Base-by-base conservation (phyloP, 2,113 vertebrate species). In the Carassius gibelio region DNA sequence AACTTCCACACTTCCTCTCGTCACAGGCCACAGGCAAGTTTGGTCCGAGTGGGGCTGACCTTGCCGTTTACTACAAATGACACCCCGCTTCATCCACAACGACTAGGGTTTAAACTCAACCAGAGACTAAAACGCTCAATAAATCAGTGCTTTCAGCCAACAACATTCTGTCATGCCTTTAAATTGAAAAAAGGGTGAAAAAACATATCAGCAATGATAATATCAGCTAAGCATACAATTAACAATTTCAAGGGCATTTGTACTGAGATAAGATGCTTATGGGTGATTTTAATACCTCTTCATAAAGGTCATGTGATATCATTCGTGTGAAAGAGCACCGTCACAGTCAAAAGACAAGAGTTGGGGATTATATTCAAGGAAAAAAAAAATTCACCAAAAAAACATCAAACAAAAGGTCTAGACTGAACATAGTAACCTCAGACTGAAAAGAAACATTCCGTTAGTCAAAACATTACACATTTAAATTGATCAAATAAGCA, bases 61-160 rank as follows among this genome's bases (percentile, higher is more conserved):
- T 95, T 94, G 93, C 93, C 92, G 89, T 90, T 92, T 87, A 90
- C 92, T 87, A 92, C 30, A 81, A 90, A 82, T 91, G 91, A 93
- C 93, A 86, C 76, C 74, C 38, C 9, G 75, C 36, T 8, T 4
- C 34, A 38, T 71, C 34, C 19, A 21, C 68, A 38, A 21, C 17
- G 4, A 50, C 48, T 21, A 13, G 36, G 38, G 90, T 88, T 91
- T 92, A 88, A 87, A 91, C 84, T 90, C 77, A 87, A 88, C 81
- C 81, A 84, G 74, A 90, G 89, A 87, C 83, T 88, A 88, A 74
- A 80, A 64, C 8, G 30, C 81, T 89, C 57, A 80, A 62, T 77
- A 59, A 84, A 85, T 90, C 87, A 87, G 81, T 76, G 81, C 88
- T 77, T 87, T 88, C 69, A 83, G 79, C 89, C 88, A 55, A 76